Evolutionary conservation across 2,888 invertebrate genomes (phyloP), one percentile per base, ranked within the genome.

Genomic region (Acrocyrtus sp.): DNA sequence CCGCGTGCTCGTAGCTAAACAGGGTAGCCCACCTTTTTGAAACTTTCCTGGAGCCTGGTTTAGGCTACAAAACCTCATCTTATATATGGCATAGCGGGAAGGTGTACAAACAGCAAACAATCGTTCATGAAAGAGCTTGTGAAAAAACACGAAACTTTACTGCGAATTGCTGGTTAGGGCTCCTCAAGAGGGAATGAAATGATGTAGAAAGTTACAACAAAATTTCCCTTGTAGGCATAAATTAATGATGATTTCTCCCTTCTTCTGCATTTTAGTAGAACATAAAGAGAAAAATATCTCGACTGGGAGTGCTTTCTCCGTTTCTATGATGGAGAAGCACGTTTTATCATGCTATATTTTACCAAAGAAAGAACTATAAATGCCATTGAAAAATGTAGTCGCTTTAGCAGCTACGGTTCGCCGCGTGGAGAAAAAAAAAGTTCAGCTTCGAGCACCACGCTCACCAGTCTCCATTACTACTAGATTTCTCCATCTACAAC

Each of bases 181-280:
- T 66, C 75, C 69, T 61, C 66, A 48, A 72, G 72, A 70, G 72
- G 68, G 60, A 68, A 75, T 72, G 72, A 68, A 75, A 75, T 70
- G 75, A 75, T 75, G 70, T 61, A 70, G 70, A 72, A 72, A 72
- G 72, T 72, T 66, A 66, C 65, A 72, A 72, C 72, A 67, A 70
- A 66, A 74, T 74, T 74, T 74, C 67, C 70, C 76, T 72, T 72
- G 67, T 63, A 76, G 74, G 73, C 76, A 74, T 70, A 76, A 70
- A 76, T 74, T 74, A 74, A 76, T 74, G 74, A 76, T 76, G 76
- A 74, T 74, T 76, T 74, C 70, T 74, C 70, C 65, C 60, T 67
- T 72, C 72, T 66, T 61, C 43, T 58, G 34, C 70, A 45, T 65
- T 58, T 63, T 50, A 72, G 21, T 45, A 34, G 43, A 29, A 51